Percentiles rank a stretch among this genome's conserved stretches.
phyloP scores from a whole-genome alignment of 2,113 vertebrate species.

The Oncorhynchus clarkii region DNA sequence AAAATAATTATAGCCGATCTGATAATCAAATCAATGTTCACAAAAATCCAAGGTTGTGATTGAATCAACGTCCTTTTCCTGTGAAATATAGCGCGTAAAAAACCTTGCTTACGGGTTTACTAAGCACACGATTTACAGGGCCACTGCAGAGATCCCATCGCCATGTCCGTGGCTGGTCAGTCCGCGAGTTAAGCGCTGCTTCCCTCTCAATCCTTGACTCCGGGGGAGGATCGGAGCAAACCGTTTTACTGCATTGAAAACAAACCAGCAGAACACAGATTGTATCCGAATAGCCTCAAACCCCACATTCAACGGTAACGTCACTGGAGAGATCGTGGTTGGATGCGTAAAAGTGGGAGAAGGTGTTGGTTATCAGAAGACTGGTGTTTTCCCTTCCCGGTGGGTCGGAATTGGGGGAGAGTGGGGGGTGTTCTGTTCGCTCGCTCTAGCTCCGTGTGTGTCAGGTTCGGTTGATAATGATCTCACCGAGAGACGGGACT shows the following conservation, averaged over 20 bases:
- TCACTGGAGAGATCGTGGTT: conserved; percentile 53
- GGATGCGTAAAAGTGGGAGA: conserved; percentile 28
- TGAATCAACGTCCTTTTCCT: conserved; percentile 49
- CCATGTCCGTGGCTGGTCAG: conserved; percentile 62
- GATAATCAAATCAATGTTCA: conserved; percentile 53
- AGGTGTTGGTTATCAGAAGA: conserved; percentile 27
- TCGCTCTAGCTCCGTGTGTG: conserved; percentile 65
- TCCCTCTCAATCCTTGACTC: conserved; percentile 74
- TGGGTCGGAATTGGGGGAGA: conserved; percentile 33
- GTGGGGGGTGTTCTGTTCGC: conserved; percentile 23
- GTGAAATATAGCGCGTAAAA: conserved; percentile 32
- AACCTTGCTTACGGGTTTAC: conserved; percentile 29
- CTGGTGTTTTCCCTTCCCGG: conserved; percentile 29
- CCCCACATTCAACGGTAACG: conserved; percentile 62
- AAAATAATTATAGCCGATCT: conserved; percentile 54
- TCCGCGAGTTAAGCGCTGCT: conserved; percentile 61
- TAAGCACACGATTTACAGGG: conserved; percentile 1
- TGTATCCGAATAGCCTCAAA: conserved; percentile 63
- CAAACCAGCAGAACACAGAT: conserved; percentile 43
- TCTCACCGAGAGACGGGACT: conserved; percentile 70
- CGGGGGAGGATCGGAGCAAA: conserved; percentile 46
- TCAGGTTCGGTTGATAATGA: conserved; percentile 75
- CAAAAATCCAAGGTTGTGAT: conserved; percentile 56
- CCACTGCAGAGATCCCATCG: conserved; percentile 20
- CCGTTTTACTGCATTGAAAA: conserved; percentile 75